Percentiles rank a stretch among this genome's conserved stretches.
These are phyloP conservation scores for Dendropsophus ebraccatus DNA, from an alignment of 2,113 vertebrate genomes.

Conservation along the genomic window DNA sequence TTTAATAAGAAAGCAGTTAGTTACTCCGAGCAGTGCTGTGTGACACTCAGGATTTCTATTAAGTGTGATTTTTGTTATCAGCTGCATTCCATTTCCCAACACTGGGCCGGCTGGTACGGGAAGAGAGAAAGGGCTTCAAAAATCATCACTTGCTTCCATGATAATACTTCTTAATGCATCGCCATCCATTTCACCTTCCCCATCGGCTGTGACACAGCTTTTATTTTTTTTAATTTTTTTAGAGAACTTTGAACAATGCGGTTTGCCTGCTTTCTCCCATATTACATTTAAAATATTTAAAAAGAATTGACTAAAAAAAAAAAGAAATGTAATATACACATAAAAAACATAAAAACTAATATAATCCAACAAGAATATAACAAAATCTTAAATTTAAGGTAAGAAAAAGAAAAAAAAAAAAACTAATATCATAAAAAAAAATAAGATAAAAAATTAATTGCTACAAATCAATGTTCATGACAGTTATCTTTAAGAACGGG, in stretches of 20 bases:
- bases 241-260: not conserved
- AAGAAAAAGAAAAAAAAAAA: not conserved
- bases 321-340: not conserved
- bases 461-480: no score
- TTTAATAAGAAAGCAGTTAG: conserved; percentile 39
- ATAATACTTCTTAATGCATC: conserved; percentile 30
- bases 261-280: not conserved
- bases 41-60: conserved; percentile 53
- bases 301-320: not conserved
- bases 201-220: not conserved
- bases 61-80: conserved; percentile 52
- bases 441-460: no score
- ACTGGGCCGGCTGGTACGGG: conserved; percentile 3
- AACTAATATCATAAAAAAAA: no score
- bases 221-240: no score
- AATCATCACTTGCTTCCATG: conserved; percentile 37
- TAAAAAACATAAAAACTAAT: not conserved
- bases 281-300: not conserved
- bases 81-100: conserved; percentile 40
- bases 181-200: conserved; percentile 18
- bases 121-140: conserved; percentile 29
- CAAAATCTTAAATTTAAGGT: not conserved
- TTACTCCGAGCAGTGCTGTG: conserved; percentile 61
- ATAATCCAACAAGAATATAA: no score
- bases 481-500: no score